Conservation (phyloP, 2,113 vertebrate species). For the Xenopus laevis region DNA sequence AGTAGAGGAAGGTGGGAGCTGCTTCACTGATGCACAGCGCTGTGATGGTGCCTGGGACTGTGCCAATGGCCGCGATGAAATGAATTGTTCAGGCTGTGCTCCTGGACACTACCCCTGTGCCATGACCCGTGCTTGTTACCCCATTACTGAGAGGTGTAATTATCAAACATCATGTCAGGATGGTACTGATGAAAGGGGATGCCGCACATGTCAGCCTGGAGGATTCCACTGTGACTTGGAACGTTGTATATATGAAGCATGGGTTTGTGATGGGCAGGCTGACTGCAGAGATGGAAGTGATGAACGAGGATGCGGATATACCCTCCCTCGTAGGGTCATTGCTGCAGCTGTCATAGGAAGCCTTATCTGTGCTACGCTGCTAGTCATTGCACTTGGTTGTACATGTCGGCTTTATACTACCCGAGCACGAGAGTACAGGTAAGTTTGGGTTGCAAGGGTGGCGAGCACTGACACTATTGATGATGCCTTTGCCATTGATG, state of each 20-base stretch:
- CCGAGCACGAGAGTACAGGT: conserved; percentile 74
- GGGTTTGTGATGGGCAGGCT: conserved; percentile 85
- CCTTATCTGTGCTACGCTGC: conserved; percentile 80
- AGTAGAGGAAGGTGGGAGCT: conserved; percentile 55
- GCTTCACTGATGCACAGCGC: conserved; percentile 66
- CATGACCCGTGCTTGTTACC: conserved; percentile 65
- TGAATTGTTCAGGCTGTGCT: conserved; percentile 70
- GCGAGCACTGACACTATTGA: neutral
- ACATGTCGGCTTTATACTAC: conserved; percentile 87
- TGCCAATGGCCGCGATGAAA: conserved; percentile 75
- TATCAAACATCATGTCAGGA: conserved; percentile 84
- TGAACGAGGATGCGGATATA: conserved; percentile 78
- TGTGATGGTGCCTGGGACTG: conserved; percentile 85
- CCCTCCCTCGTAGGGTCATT: conserved; percentile 84
- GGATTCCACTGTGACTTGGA: conserved; percentile 83
- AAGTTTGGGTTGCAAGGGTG: conserved; percentile 5
- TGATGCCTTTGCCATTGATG: neutral
- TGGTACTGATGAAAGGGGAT: conserved; percentile 78
- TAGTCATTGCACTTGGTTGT: conserved; percentile 87
- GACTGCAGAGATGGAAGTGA: conserved; percentile 84
- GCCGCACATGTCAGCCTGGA: conserved; percentile 77
- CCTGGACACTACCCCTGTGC: conserved; percentile 72
- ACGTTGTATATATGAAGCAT: conserved; percentile 86
- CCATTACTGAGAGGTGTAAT: conserved; percentile 76
- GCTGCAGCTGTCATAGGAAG: conserved; percentile 84